Conservation (phyloP, 2,888 invertebrate species). For the Craniophora ligustri region DNA sequence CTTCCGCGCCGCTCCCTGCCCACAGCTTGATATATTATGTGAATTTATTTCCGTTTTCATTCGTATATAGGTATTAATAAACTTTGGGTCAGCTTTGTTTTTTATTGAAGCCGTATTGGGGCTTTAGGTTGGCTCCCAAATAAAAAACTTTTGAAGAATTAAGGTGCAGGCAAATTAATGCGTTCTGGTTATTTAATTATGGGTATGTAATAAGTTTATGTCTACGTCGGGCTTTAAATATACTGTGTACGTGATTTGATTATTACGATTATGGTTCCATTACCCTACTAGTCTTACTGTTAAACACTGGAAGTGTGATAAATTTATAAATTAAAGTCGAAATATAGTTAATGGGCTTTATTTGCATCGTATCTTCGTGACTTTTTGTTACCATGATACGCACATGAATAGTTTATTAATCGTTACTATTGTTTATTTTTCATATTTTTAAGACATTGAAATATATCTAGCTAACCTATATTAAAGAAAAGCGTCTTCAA, state of each 20-base stretch:
- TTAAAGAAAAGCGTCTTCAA: too few relatives aligned
- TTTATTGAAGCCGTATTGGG: slow-evolving; percentile 14
- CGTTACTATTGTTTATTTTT: too few relatives aligned
- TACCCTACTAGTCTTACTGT: too few relatives aligned
- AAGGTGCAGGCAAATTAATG: neutral
- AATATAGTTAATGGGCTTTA: too few relatives aligned
- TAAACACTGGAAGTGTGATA: too few relatives aligned
- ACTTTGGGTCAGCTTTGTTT: slow-evolving; percentile 25
- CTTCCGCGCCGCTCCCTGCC: slow-evolving; percentile 59
- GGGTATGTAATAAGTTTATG: neutral
- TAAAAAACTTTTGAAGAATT: neutral
- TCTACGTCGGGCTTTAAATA: neutral
- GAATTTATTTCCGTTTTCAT: slow-evolving; percentile 57
- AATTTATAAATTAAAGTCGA: too few relatives aligned
- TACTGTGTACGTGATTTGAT: too few relatives aligned
- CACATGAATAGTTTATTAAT: too few relatives aligned
- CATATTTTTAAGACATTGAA: neutral
- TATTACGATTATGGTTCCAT: neutral
- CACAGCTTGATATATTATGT: slow-evolving; percentile 65
- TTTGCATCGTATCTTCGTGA: too few relatives aligned
- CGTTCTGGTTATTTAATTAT: neutral
- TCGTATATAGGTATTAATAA: slow-evolving; percentile 52
- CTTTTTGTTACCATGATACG: too few relatives aligned
- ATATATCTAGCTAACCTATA: too few relatives aligned
- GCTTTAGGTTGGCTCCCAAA: neutral